Base-by-base conservation (phyloP, 2,888 invertebrate genomes). In the Aricia artaxerxes region DNA sequence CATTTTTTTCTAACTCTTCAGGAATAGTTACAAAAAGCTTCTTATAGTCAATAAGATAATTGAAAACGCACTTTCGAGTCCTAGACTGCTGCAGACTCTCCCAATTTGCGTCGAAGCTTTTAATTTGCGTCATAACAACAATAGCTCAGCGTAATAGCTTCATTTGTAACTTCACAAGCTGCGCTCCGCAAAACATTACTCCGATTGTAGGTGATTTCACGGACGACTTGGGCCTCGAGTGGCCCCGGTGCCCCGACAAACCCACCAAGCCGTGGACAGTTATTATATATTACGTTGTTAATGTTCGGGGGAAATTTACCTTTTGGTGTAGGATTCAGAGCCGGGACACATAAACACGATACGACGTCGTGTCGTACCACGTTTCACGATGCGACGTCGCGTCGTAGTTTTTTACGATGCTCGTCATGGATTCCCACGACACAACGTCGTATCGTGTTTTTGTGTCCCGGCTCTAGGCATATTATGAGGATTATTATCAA, bases 181-280 rank as follows among this genome's bases (percentile, higher is more conserved):
- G 69, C 69, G 69, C 69, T 38, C 69, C 69, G 69, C 69, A 69
- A 69, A 69, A 69, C 69, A 69, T 69, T 38, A 69, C 69, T 69
- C 69, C 69, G 35, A 69, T 69, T 69, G 73, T 49, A 75, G 24
- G 31, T 75, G 49, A 75, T 75, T 75, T 75, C 75, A 75, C 44
- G 75, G 75, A 49, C 75, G 75, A 75, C 75, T 75, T 75, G 49
- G 44, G 44, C 7, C 11, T 16, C 57, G 57, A 57, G 57, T 57
- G 73, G 24, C 75, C 49, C 49, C 49, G 2, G 57, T 57, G 73
- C 31, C 49, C 49, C 49, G 24, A 49, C 75, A 44, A 49, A 75
- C 75, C 49, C 75, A 75, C 75, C 75, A 44, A 24, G 6, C 44
- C 73, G 69, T 57, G 78, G 64, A 31, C 64, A 9, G 64, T 64